Conservation (phyloP, 2,888 invertebrate species). For the Limulus polyphemus region DNA sequence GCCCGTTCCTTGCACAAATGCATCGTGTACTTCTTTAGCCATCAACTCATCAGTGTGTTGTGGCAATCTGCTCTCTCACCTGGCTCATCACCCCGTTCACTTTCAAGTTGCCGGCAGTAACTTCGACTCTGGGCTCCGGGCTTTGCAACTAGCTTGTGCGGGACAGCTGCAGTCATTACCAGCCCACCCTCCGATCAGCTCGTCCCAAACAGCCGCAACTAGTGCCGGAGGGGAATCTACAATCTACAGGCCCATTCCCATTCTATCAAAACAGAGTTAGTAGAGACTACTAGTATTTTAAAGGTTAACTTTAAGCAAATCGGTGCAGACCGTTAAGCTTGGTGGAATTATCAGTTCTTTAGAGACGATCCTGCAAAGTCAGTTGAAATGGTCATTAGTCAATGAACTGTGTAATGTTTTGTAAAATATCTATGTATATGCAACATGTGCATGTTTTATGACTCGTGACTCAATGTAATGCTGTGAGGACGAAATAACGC, state of each 20-base stretch:
- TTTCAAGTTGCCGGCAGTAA: neutral
- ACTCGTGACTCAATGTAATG: too few species aligned
- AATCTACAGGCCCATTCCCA: constrained; percentile 23
- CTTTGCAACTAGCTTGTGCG: constrained; percentile 11
- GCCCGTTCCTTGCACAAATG: constrained; percentile 10
- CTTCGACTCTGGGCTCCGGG: constrained; percentile 10
- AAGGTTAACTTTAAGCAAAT: too few species aligned
- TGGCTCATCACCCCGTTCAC: constrained; percentile 3
- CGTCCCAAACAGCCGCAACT: constrained; percentile 12
- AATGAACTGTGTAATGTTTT: too few species aligned
- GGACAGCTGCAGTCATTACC: neutral
- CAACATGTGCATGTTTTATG: too few species aligned
- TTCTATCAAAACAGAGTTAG: constrained; percentile 23
- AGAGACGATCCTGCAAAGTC: too few species aligned
- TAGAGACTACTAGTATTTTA: neutral
- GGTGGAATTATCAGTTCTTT: too few species aligned
- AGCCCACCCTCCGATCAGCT: constrained; percentile 4
- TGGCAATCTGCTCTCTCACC: constrained; percentile 16
- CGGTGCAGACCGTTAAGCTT: too few species aligned
- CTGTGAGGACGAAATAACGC: too few species aligned
- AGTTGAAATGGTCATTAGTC: too few species aligned
- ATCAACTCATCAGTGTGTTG: constrained; percentile 9
- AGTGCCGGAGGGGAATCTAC: constrained; percentile 13
- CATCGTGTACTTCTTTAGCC: constrained; percentile 10
- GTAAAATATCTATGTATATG: too few species aligned